Evolutionary conservation across 2,888 invertebrate species (phyloP), one percentile per base, ranked within the genome.

Genomic region (Brenthis ino): DNA sequence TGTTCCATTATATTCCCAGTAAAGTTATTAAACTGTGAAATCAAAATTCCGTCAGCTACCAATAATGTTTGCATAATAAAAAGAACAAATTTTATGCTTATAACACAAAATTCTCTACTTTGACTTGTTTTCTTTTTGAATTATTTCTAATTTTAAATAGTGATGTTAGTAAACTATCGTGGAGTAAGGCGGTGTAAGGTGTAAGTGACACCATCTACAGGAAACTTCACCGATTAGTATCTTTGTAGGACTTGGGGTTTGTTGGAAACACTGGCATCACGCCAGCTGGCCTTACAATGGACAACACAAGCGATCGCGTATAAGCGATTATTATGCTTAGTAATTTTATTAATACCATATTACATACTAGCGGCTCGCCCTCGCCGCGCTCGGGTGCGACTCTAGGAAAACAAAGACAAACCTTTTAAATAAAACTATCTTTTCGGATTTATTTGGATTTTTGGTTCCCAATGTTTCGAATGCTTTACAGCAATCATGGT

Each of bases 41-140:
- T 60, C 28, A 60, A 28, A 60, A 60, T 60, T 60, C 48, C 28
- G 48, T 60, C 28, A 60, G n/a, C 60, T 60, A 33, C n/a, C 60
- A 60, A 50, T 60, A 50, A 60, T 60, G 50, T 50, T 50, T 60
- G 60, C 28, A 50, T 28, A 60, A 60, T 12, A n/a, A 28, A 24
- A 60, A 28, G 48, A 14, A 60, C 4, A n/a, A n/a, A 14, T 28
- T 28, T 28, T 60, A 28, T 50, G 14, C 47, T 48, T 48, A 58
- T 58, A 47, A 48, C 14, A 24, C 47, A 47, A 14, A 48, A 58
- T 43, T n/a, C 48, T 14, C 11, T 24, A 11, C n/a, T 58, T 60
- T 1, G 5, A 14, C 28, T 28, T 8, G 0, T 60, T 60, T 60
- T 48, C 24, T 24, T 48, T 11, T 20, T 1, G 20, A 47, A 20